Base-by-base conservation (phyloP, 2,113 vertebrate species). In the Opisthocomus hoazin region DNA sequence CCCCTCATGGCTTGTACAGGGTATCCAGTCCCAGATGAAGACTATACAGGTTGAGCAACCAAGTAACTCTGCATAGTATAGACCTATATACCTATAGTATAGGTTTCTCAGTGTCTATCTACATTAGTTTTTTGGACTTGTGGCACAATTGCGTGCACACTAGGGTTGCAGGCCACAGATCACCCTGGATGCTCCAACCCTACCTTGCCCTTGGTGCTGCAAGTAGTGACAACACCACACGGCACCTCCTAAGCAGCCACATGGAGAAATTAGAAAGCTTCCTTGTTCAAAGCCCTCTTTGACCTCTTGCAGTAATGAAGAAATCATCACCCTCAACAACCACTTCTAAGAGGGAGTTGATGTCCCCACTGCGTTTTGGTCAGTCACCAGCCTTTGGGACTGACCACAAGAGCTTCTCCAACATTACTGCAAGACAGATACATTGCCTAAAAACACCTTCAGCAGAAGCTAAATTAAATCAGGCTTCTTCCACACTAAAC, bases 171-270 rank as follows among this genome's bases (percentile, higher is more conserved):
- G 39, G 10, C 24, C 10, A 58, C 37, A 20, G 15, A 27, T 26
- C 15, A 39, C 18, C 27, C 66, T 46, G 26, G 66, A 36, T 57
- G 27, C 16, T 56, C 36, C 43, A 71, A 7, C 3, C 12, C 15
- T 54, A 24, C 30, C 23, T 36, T 46, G 6, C 2, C 26, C 27
- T 37, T 54, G 4, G 2, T 54, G 14, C 15, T 68, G 41, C 26
- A 54, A 22, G 23, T n/a, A 15, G 2, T 1, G 0, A 80, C 24
- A 61, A 23, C 21, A 41, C 3, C 23, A 26, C 5, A 18, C 3
- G 11, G 6, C 22, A 70, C 34, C 24, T 57, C 29, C 9, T 14
- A 37, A 91, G 29, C 9, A 79, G 12, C 11, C 41, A 57, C 15
- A 63, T 0, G 2, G 8, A 77, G 64, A 70, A 39, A 4, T 20